A percentile compares a stretch with the other conserved stretches of the same genome.
These are phyloP conservation scores for Paramormyrops kingsleyae DNA, from an alignment of 2,113 vertebrate genomes.

Conservation along the genomic window DNA sequence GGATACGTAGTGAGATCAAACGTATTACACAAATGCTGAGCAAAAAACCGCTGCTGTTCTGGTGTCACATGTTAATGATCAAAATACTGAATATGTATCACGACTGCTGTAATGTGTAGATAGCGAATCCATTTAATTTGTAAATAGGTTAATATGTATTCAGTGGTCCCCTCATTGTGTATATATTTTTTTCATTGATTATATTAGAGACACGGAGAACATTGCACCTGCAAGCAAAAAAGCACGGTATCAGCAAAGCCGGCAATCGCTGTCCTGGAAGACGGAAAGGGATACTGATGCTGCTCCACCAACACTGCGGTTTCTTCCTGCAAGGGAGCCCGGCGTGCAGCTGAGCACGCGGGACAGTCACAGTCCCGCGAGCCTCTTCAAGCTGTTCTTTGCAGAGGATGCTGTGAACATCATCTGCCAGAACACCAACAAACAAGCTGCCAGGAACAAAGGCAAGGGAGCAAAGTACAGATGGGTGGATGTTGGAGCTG, in stretches of 20 bases:
- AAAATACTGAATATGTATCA: too few species aligned
- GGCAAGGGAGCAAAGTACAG: background rate
- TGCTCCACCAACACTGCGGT: background rate
- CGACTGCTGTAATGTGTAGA: too few species aligned
- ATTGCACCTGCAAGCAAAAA: background rate
- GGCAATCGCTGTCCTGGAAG: background rate
- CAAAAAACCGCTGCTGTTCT: too few species aligned
- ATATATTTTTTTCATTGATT: background rate
- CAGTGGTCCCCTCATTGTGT: background rate
- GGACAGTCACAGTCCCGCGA: background rate
- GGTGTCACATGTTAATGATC: too few species aligned
- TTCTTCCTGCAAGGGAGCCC: background rate
- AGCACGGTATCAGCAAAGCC: background rate
- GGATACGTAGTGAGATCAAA: too few species aligned
- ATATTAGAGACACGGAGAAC: background rate
- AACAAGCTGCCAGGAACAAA: background rate
- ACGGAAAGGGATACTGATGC: background rate
- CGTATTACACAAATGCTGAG: too few species aligned
- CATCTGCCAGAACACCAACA: slow-evolving; percentile 13
- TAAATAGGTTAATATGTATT: too few species aligned
- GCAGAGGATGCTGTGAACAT: background rate
- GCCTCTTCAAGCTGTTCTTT: slow-evolving; percentile 14
- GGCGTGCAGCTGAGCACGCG: background rate
- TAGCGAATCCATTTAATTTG: too few species aligned
- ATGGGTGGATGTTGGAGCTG: background rate